Evolutionary conservation across 2,888 invertebrate species (phyloP).

Genomic region (Orgyia antiqua): DNA sequence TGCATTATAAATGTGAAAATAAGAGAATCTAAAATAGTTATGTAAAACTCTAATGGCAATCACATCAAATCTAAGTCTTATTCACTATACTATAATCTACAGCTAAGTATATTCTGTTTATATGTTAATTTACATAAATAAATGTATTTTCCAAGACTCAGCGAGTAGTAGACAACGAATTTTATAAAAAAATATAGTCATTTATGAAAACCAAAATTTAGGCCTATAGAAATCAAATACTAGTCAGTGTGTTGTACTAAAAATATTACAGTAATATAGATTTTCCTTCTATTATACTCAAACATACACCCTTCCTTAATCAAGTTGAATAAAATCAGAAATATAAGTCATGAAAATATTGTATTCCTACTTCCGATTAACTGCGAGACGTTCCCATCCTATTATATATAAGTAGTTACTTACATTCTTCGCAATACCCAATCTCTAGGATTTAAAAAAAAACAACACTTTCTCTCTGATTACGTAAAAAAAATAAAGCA

Average conservation of each 20-base stretch:
- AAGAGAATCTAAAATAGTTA: conserved; percentile 22
- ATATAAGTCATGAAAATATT: too few relatives aligned
- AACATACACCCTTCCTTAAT: too few relatives aligned
- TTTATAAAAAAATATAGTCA: background rate
- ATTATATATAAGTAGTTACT: too few relatives aligned
- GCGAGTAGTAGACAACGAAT: conserved; percentile 13
- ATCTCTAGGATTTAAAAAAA: too few relatives aligned
- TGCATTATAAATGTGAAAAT: conserved; percentile 15
- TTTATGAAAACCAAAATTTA: conserved; percentile 13
- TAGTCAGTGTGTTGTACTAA: background rate
- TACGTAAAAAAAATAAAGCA: too few relatives aligned
- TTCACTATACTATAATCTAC: conserved; percentile 24
- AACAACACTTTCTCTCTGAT: too few relatives aligned
- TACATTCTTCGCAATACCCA: too few relatives aligned
- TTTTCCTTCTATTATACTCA: background rate
- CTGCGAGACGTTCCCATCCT: too few relatives aligned
- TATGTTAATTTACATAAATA: background rate
- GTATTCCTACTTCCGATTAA: too few relatives aligned
- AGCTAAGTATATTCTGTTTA: conserved; percentile 10
- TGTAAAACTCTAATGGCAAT: conserved; percentile 39
- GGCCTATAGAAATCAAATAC: conserved; percentile 22
- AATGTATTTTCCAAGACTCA: too few relatives aligned
- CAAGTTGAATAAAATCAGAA: too few relatives aligned
- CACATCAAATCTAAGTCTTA: conserved; percentile 48
- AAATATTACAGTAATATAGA: background rate